Base-by-base conservation (phyloP, 2,888 invertebrate species). In the Melipona beecheii region DNA sequence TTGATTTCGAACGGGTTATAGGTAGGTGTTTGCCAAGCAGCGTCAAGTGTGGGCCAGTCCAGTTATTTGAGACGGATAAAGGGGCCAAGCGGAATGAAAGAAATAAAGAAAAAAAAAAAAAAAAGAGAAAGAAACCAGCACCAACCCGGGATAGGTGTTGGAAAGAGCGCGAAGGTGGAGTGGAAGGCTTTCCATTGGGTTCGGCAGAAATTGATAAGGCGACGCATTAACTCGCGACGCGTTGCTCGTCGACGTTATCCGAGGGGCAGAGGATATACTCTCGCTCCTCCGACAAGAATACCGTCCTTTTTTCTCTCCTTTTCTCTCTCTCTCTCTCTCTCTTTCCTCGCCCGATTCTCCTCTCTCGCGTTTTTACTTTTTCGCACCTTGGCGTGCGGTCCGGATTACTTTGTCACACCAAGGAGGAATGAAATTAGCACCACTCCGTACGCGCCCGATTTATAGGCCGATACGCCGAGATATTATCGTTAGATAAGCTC, bases 31-130 rank as follows among this genome's bases (percentile, higher is more conserved):
- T 58, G 75, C 70, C 58, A 65, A 73, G 86, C 43, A 70, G 83
- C 89, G 83, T 81, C 85, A 79, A 89, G 91, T 90, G 91, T 91
- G 91, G 91, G 90, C 91, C 91, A 91, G 87, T 91, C 90, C 89
- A 90, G 91, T 91, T 91, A 90, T 86, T 89, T 81, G 85, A 88
- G 86, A 87, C 81, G 89, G 90, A 90, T 89, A 89, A 91, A 80
- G 81, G 84, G 83, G 13, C 21, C 21, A 31, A 31, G 68, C 62
- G 52, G 66, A 75, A 83, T 49, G 71, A 75, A 70, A 77, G 58
- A 78, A 84, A 21, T 2, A 19, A 52, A 52, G 6, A 17, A 19
- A 52, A 19, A 4, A 52, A 52, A 52, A 52, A 19, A 19, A 17
- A 52, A 21, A 52, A 19, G 6, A 52, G 19, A 52, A 21, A 52